Evolutionary conservation across 2,113 vertebrate species (phyloP), one percentile per base, ranked within the genome.

Genomic region (Motacilla alba): DNA sequence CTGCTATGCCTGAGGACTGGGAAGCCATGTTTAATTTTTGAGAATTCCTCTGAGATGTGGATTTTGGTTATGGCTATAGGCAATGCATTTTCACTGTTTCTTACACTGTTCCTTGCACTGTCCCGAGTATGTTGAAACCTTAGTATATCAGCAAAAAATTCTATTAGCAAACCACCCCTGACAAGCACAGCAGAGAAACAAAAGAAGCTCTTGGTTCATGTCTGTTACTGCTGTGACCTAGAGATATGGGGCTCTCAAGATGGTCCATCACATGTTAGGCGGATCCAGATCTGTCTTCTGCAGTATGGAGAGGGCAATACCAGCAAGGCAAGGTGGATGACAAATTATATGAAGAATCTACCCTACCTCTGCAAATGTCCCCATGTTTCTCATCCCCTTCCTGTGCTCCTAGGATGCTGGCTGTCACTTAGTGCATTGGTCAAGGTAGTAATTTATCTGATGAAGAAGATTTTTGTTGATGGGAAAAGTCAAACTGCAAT

Each of bases 201-300:
- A 23, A 56, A 39, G 68, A 43, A 66, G 59, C 43, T 89, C 52
- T 53, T 69, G 37, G 30, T 39, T 67, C 13, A 9, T 63, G 16
- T n/a, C 50, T 55, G 20, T 49, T 13, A 13, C 33, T 59, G 3
- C 31, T 35, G 33, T 39, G 53, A 67, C 39, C 33, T 14, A 0
- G 0, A 27, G 47, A 35, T 35, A 13, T 1, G 9, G 23, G 16
- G 21, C 20, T 67, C 77, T 66, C 47, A 37, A 26, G 52, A 63
- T 11, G 53, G 24, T 35, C 15, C 14, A 35, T 52, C 44, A 47
- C 46, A 22, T 11, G 13, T 14, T 0, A 0, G 35, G 5, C 37
- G 69, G 69, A 60, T 15, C 19, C 1, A n/a, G 43, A 52, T 59
- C 24, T 73, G 49, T 21, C 13, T 75, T 21, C 52, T 63, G 73